These are phyloP conservation scores for Crocuta crocuta DNA, from an alignment of 2,113 vertebrate species.

Conservation along the genomic window DNA sequence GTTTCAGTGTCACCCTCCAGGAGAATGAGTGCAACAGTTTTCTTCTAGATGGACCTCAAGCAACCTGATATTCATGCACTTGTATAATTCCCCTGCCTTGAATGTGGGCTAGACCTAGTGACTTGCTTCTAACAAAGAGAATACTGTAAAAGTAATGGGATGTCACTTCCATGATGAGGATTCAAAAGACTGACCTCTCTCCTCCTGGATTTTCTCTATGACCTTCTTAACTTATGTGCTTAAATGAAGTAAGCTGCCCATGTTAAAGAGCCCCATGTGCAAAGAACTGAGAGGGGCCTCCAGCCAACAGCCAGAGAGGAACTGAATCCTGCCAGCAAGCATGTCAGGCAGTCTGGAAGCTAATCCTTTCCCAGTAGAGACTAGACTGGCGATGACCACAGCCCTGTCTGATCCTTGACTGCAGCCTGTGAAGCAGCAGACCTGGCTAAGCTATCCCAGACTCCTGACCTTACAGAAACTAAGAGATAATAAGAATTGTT, in stretches of 20 bases:
- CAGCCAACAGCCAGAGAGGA: background rate
- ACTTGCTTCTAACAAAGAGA: conserved; percentile 33
- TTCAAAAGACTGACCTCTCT: background rate
- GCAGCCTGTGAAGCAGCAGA: background rate
- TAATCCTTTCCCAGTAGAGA: background rate
- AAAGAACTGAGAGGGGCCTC: background rate
- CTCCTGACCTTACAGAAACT: background rate
- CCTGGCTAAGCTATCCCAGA: background rate
- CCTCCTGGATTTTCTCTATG: background rate
- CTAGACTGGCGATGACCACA: background rate
- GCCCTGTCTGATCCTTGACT: background rate
- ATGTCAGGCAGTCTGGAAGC: background rate
- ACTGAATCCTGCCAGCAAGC: conserved; percentile 6
- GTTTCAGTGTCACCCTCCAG: background rate
- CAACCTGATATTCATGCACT: background rate
- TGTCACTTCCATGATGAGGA: background rate
- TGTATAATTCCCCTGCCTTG: background rate
- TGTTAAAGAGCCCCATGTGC: background rate
- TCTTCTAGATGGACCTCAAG: background rate
- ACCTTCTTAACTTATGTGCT: background rate
- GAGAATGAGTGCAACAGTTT: background rate
- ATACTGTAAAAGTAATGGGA: background rate
- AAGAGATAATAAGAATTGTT: background rate
- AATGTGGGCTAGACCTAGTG: background rate
- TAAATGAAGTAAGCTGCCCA: conserved; percentile 16